Evolutionary conservation across 1,140 invertebrate species (phyloP).

Genomic region (Coenobita brevimanus): DNA sequence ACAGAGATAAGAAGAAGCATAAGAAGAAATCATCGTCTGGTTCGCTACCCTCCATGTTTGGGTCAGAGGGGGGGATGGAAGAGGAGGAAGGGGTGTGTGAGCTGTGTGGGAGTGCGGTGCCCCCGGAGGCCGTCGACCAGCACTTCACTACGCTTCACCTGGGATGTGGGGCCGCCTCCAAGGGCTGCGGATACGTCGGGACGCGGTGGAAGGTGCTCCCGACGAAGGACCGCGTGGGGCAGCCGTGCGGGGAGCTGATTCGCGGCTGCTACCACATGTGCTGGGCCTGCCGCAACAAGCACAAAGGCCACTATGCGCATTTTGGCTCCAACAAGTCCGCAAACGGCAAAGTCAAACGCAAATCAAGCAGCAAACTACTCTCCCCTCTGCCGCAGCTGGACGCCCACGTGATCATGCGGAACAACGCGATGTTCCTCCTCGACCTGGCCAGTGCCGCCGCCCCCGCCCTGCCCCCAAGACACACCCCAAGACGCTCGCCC

Average conservation of each 20-base stretch:
- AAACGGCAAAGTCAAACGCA: conserved; percentile 75
- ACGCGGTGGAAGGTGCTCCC: conserved; percentile 85
- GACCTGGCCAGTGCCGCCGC: conserved; percentile 85
- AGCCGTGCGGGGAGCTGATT: conserved; percentile 90
- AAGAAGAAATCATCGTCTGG: conserved; percentile 70
- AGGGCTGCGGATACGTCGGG: conserved; percentile 88
- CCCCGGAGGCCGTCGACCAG: conserved; percentile 81
- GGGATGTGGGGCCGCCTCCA: conserved; percentile 90
- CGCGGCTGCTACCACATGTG: conserved; percentile 91
- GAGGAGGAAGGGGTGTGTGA: conserved; percentile 85
- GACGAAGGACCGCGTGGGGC: conserved; percentile 83
- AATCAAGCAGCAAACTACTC: conserved; percentile 69
- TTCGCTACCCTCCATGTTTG: conserved; percentile 42
- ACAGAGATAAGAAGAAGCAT: conserved; percentile 71
- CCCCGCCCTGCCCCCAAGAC: conserved; percentile 42
- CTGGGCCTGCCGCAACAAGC: conserved; percentile 89
- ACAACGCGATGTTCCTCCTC: conserved; percentile 95
- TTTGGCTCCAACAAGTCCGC: conserved; percentile 42
- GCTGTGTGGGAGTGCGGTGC: conserved; percentile 84
- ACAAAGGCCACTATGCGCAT: conserved; percentile 72
- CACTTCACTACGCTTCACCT: conserved; percentile 93
- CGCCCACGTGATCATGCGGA: conserved; percentile 87
- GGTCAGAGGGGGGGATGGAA: conserved; percentile 48
- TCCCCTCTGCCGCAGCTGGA: conserved; percentile 75
- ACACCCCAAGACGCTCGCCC: conserved; percentile 53